phyloP scores from a whole-genome alignment of 2,113 vertebrate genomes.

The Cinclus cinclus region DNA sequence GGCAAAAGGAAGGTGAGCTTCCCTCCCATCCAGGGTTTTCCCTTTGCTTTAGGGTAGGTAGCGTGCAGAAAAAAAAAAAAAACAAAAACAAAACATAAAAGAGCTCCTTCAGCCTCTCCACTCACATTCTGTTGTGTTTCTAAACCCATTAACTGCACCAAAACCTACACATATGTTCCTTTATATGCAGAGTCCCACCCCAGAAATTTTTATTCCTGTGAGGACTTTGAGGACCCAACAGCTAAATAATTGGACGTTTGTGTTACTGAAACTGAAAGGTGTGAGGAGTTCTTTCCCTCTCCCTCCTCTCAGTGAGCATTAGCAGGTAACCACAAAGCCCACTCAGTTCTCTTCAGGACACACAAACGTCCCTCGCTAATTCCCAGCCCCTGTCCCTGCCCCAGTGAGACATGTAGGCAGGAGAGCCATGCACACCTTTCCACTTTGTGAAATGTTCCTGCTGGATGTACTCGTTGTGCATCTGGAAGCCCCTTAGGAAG shows the following conservation, averaged over 20 bases:
- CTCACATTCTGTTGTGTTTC: neutral
- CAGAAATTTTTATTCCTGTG: neutral
- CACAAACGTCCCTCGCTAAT: accelerated
- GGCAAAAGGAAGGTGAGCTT: neutral
- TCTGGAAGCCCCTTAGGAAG: constrained; percentile 76
- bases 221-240: accelerated
- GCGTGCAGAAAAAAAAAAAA: accelerated
- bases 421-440: constrained; percentile 69
- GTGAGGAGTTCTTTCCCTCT: neutral
- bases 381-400: neutral
- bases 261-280: neutral
- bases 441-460: constrained; percentile 67
- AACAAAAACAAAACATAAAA: no score
- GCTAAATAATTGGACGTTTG: neutral
- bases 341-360: neutral
- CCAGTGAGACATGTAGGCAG: accelerated
- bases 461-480: constrained; percentile 74
- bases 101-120: neutral
- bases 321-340: neutral
- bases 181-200: neutral
- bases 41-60: neutral
- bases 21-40: neutral
- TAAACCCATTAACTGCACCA: neutral
- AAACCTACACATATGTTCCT: neutral
- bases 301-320: neutral